phyloP scores from a whole-genome alignment of 2,797 vertebrate genomes.

The Aplochiton taeniatus region DNA sequence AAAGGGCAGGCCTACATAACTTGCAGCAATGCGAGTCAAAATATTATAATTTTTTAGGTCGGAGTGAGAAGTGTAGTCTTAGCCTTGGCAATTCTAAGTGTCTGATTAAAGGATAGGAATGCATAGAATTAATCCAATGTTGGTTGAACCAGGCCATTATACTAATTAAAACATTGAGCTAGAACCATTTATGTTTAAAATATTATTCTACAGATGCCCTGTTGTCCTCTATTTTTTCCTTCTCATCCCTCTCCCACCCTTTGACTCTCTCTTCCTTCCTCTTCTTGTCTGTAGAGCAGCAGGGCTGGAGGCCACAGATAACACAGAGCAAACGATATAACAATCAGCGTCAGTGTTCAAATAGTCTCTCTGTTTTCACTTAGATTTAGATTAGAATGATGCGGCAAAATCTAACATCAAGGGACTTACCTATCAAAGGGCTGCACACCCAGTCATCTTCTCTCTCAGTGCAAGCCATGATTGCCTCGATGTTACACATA shows the following conservation, averaged over 20 bases:
- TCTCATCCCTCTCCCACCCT: too few species aligned
- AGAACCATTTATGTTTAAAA: background rate
- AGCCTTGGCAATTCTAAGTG: too few species aligned
- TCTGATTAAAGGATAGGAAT: too few species aligned
- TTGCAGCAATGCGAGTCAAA: too few species aligned
- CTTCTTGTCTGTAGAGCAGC: slow-evolving; percentile 58
- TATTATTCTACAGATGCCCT: too few species aligned
- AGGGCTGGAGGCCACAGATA: slow-evolving; percentile 68
- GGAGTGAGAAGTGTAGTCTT: too few species aligned
- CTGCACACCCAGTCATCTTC: slow-evolving; percentile 29
- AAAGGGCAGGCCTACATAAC: too few species aligned
- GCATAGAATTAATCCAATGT: background rate
- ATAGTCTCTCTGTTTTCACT: slow-evolving; percentile 63
- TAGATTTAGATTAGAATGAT: slow-evolving; percentile 63
- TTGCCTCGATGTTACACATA: slow-evolving; percentile 20
- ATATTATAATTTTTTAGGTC: too few species aligned
- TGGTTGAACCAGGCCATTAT: slow-evolving; percentile 3
- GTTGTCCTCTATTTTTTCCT: too few species aligned
- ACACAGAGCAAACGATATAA: slow-evolving; percentile 59
- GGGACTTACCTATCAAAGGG: slow-evolving; percentile 67
- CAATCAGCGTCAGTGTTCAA: slow-evolving; percentile 45
- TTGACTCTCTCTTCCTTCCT: slow-evolving; percentile 37
- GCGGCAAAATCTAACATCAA: slow-evolving; percentile 64
- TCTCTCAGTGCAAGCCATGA: slow-evolving; percentile 33
- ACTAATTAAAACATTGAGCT: slow-evolving; percentile 22